Evolutionary conservation across 2,113 vertebrate species (phyloP), one percentile per base, ranked within the genome.

Genomic region (Anhinga anhinga): DNA sequence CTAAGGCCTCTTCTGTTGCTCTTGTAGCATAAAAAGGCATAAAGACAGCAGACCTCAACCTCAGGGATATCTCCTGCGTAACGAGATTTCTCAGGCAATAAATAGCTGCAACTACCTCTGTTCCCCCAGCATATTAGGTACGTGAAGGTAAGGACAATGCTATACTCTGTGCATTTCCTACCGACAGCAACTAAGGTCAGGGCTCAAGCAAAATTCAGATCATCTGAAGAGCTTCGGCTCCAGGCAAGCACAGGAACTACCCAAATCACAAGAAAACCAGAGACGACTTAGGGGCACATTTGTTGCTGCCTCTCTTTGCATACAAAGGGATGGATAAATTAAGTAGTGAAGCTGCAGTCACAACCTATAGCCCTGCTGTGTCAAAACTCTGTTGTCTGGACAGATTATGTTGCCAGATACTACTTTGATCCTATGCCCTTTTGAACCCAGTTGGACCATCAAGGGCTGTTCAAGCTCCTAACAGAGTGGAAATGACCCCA

Each of bases 21-120:
- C 82, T 89, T 93, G 89, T 66, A 86, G 58, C 55, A 88, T 69
- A 77, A 93, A 91, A 82, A 83, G 49, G 38, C 76, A 88, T 93
- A 45, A 96, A 94, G 82, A 88, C 79, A 92, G 77, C 77, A 96
- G 59, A 91, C 56, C 59, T 90, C 91, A 93, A 73, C 87, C 91
- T 67, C 11, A 1, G 65, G 74, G 42, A 78, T 91, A 86, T 91
- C 93, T 92, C 86, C 73, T 36, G 9, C 0, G 0, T 88, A 88
- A 92, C 26, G 4, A 90, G 87, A 78, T 84, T 91, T 96, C 86
- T 74, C 58, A 88, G 69, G 86, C 59, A 96, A 93, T 78, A 90
- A 96, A 90, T 61, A 90, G 80, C 62, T 91, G 53, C 63, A 82
- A 53, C 52, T 47, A 69, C 80, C 52, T 88, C 59, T 81, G 47